These are phyloP conservation scores for Aplysina aerophoba DNA, from an alignment of 37 sponge, comb jelly and placozoan species.

Conservation along the genomic window DNA sequence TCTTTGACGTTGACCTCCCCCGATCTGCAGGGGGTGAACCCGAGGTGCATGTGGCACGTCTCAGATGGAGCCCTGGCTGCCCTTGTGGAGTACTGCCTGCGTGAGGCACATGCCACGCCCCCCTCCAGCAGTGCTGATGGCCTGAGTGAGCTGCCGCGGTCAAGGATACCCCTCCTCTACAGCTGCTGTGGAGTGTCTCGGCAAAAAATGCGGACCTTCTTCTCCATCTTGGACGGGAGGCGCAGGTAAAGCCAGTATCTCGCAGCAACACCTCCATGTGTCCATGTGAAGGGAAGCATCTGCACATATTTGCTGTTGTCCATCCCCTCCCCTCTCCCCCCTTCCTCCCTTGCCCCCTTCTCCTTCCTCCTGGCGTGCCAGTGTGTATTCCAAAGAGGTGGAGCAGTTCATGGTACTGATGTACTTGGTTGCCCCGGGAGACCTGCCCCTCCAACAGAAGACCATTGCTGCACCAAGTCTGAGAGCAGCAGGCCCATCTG, in stretches of 20 bases:
- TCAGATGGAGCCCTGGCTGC: not conserved
- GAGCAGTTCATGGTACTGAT: not conserved
- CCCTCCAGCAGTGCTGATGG: too few relatives aligned
- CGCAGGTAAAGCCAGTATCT: not conserved
- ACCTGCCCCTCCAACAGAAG: not conserved
- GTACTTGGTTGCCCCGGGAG: constrained; percentile 12
- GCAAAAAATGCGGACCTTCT: constrained; percentile 42
- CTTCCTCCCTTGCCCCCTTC: not conserved
- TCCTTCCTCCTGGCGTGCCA: not conserved
- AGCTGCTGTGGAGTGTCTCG: constrained; percentile 59
- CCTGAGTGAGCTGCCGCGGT: not conserved
- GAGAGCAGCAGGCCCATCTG: not conserved
- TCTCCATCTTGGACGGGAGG: constrained; percentile 32
- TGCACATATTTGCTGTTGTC: not conserved
- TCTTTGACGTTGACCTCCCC: not conserved
- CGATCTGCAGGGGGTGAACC: not conserved
- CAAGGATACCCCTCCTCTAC: constrained; percentile 38
- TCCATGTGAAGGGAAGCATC: not conserved
- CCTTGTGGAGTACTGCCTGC: constrained; percentile 28
- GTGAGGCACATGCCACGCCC: not conserved
- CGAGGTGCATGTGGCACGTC: not conserved
- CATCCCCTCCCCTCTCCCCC: not conserved
- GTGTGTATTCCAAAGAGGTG: not conserved
- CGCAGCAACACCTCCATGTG: not conserved
- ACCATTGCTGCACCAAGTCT: not conserved